These are phyloP conservation scores for Aleadryas rufinucha DNA, from an alignment of 2,113 vertebrate genomes.

Conservation along the genomic window DNA sequence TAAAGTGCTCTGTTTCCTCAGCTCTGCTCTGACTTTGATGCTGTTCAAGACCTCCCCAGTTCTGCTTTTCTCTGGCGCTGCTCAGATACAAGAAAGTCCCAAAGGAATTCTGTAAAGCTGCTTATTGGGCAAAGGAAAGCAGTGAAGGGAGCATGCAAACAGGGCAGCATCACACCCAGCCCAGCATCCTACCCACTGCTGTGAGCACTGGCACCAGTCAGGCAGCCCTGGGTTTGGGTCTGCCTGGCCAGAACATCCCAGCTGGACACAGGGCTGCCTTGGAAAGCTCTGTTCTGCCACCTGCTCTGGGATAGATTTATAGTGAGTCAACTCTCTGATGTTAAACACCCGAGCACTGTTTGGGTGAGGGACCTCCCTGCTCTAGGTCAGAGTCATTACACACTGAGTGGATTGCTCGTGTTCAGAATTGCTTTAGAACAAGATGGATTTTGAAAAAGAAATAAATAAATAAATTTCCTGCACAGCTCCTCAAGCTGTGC, in stretches of 20 bases:
- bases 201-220: background rate
- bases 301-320: background rate
- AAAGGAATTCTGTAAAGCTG: background rate
- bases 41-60: background rate
- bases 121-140: background rate
- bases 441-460: background rate
- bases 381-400: background rate
- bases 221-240: background rate
- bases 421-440: background rate
- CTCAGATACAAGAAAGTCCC: background rate
- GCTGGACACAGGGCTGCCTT: background rate
- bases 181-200: background rate
- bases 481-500: background rate
- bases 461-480: rapidly evolving
- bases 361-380: background rate
- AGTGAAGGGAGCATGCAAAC: background rate
- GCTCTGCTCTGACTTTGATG: background rate
- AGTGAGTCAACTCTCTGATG: background rate
- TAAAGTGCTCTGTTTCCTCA: background rate
- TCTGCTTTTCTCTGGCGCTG: background rate
- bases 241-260: background rate
- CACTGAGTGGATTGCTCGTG: background rate
- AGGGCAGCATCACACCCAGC: background rate
- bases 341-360: background rate
- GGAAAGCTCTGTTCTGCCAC: background rate